Conservation (phyloP, 2,888 invertebrate genomes). For the Drosophila greeni region DNA sequence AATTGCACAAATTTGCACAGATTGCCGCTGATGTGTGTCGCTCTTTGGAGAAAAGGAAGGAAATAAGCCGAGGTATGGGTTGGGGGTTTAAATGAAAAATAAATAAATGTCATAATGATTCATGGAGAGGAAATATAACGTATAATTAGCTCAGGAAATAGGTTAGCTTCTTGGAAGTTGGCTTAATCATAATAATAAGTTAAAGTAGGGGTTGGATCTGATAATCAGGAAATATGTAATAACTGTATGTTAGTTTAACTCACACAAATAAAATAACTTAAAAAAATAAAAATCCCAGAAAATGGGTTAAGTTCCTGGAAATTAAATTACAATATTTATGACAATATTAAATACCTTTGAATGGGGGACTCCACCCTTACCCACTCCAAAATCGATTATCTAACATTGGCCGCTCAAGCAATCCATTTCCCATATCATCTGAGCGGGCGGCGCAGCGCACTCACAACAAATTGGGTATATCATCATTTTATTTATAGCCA, state of each 20-base stretch:
- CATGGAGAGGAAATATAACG: not conserved
- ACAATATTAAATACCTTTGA: not conserved
- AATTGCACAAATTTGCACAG: conserved; percentile 68
- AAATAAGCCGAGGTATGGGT: conserved; percentile 43
- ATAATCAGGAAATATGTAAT: not conserved
- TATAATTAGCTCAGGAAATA: conserved; percentile 8
- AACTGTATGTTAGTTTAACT: too few relatives aligned
- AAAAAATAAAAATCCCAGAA: not conserved
- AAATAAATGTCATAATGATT: conserved; percentile 26
- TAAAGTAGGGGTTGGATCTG: too few relatives aligned
- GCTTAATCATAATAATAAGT: not conserved
- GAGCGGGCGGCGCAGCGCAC: conserved; percentile 5
- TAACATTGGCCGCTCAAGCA: conserved; percentile 7
- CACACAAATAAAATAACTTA: too few relatives aligned
- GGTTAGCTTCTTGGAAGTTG: conserved; percentile 21
- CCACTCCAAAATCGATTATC: conserved; percentile 23
- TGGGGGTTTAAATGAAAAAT: conserved; percentile 6
- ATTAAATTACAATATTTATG: not conserved
- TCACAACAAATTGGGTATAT: conserved; percentile 35
- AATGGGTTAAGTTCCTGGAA: not conserved
- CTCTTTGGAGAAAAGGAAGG: conserved; percentile 44
- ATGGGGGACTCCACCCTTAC: conserved; percentile 5
- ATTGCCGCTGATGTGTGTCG: conserved; percentile 52
- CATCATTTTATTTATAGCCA: conserved; percentile 57
- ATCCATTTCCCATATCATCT: conserved; percentile 26